Conservation (phyloP, 1,140 invertebrate species). For the Papilio xuthus region DNA sequence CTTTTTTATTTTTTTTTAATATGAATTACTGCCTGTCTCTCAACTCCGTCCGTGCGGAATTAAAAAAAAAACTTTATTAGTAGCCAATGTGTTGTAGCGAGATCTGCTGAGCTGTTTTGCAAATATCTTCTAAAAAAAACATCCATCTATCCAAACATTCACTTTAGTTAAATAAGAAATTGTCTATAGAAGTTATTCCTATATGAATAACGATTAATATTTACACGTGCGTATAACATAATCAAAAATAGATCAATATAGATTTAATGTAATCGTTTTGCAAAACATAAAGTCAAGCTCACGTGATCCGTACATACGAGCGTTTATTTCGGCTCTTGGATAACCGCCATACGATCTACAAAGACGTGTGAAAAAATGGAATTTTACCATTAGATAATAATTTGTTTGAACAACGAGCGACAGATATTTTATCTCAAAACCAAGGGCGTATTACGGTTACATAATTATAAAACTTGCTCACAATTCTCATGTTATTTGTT, state of each 20-base stretch:
- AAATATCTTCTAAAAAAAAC: background rate
- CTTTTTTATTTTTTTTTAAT: too few species aligned
- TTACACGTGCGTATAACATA: background rate
- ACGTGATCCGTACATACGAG: conserved; percentile 1
- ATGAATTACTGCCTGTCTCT: too few species aligned
- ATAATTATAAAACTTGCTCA: conserved; percentile 11
- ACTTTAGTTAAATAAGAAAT: too few species aligned
- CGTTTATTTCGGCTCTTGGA: conserved; percentile 25
- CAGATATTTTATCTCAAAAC: background rate
- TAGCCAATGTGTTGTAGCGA: too few species aligned
- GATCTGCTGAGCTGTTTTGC: too few species aligned
- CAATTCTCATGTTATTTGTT: background rate
- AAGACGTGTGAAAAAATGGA: conserved; percentile 30
- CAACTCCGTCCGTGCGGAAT: too few species aligned
- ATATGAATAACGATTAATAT: background rate
- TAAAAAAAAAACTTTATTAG: too few species aligned
- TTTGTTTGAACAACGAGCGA: background rate
- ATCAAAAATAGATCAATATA: background rate
- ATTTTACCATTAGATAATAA: conserved; percentile 31
- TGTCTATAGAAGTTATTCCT: background rate
- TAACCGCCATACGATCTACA: conserved; percentile 6
- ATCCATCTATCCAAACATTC: too few species aligned
- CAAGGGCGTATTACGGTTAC: background rate
- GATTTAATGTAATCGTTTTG: background rate
- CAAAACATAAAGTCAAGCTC: background rate